phyloP scores from a whole-genome alignment of 2,888 invertebrate species.

The Ornithoptera alexandrae region DNA sequence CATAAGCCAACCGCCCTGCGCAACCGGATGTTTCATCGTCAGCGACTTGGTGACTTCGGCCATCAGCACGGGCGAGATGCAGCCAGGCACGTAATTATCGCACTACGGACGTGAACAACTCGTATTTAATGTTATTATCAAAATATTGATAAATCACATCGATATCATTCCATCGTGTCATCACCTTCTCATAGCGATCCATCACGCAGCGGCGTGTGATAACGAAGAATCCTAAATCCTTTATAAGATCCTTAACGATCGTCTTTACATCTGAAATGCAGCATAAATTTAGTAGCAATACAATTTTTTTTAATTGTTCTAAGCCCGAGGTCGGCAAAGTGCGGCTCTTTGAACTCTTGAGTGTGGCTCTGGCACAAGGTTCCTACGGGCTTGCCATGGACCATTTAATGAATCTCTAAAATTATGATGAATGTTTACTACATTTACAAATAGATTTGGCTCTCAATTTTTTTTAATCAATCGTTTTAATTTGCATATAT shows the following conservation, averaged over 20 bases:
- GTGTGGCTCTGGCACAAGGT: too few species aligned
- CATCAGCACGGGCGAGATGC: conserved; percentile 57
- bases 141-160: conserved; percentile 6
- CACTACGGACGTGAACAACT: conserved; percentile 45
- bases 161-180: conserved; percentile 6
- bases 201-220: conserved; percentile 66
- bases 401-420: too few species aligned
- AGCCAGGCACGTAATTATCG: conserved; percentile 58
- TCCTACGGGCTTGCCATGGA: too few species aligned
- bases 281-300: conserved; percentile 4
- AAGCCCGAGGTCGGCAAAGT: too few species aligned
- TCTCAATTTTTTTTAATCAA: too few species aligned
- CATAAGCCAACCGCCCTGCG: conserved; percentile 70
- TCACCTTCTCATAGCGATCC: conserved; percentile 68
- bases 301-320: background rate
- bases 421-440: too few species aligned
- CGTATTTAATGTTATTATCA: conserved; percentile 12
- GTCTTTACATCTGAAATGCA: conserved; percentile 53
- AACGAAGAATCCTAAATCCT: conserved; percentile 62
- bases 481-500: too few species aligned
- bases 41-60: conserved; percentile 60
- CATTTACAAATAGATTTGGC: too few species aligned
- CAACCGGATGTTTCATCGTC: conserved; percentile 55
- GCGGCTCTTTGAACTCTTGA: too few species aligned
- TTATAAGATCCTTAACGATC: conserved; percentile 59